A percentile compares a stretch with the other conserved stretches of the same genome.
Evolutionary conservation across 2,888 invertebrate genomes (phyloP).

Genomic region (Nycteola revayana): DNA sequence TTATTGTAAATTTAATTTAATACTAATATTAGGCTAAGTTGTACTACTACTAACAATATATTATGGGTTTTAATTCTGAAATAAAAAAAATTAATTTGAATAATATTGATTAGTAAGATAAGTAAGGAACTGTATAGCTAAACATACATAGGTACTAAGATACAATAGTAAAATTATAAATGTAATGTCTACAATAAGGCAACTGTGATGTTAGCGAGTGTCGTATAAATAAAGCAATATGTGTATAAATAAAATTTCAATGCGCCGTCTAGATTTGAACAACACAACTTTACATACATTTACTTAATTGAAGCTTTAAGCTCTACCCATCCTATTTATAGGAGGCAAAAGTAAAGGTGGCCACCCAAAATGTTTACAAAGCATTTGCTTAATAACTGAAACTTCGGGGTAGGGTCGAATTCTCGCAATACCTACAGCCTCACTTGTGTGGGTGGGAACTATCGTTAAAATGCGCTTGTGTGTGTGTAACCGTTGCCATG

Average conservation of each 20-base stretch:
- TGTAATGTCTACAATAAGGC: too few relatives aligned
- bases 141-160: too few relatives aligned
- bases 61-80: too few relatives aligned
- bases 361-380: slow-evolving; percentile 79
- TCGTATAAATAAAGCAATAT: too few relatives aligned
- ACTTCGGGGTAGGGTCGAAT: slow-evolving; percentile 75
- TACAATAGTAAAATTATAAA: too few relatives aligned
- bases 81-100: too few relatives aligned
- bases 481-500: slow-evolving; percentile 72
- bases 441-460: slow-evolving; percentile 51
- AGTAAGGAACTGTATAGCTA: too few relatives aligned
- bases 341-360: slow-evolving; percentile 70
- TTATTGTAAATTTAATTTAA: too few relatives aligned
- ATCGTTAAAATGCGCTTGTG: slow-evolving; percentile 55
- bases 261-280: slow-evolving; percentile 33
- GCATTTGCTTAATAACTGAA: slow-evolving; percentile 82
- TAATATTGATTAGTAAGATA: too few relatives aligned
- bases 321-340: slow-evolving; percentile 70
- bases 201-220: too few relatives aligned
- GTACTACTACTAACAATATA: too few relatives aligned
- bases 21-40: too few relatives aligned
- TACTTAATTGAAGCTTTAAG: slow-evolving; percentile 65
- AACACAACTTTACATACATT: slow-evolving; percentile 45
- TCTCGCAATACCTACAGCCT: slow-evolving; percentile 66
- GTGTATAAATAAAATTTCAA: slow-evolving; percentile 20